Evolutionary conservation across 1,140 invertebrate species (phyloP).

Genomic region (Drosophila ficusphila): DNA sequence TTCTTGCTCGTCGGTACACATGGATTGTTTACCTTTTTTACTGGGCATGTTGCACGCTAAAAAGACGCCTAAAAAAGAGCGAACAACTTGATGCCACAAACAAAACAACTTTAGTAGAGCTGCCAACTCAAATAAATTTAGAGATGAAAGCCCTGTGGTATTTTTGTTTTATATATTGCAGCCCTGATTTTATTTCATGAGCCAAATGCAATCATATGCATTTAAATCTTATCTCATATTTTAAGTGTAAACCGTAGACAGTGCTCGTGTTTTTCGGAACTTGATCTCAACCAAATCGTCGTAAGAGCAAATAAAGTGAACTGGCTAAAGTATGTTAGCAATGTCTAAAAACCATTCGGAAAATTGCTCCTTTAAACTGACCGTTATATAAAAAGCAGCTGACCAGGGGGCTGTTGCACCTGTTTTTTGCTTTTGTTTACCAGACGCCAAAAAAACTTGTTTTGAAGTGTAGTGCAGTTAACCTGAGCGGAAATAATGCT

Average conservation of each 20-base stretch:
- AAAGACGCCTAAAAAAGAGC: not conserved
- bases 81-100: not conserved
- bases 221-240: too few species aligned
- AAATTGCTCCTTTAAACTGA: constrained; percentile 38
- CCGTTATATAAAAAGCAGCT: constrained; percentile 42
- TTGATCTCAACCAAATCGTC: constrained; percentile 22
- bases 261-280: not conserved
- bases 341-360: constrained; percentile 20
- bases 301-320: constrained; percentile 6
- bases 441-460: constrained; percentile 30
- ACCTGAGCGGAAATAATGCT: constrained; percentile 65
- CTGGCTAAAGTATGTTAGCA: constrained; percentile 35
- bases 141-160: not conserved
- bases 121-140: not conserved
- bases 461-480: constrained; percentile 39
- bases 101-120: not conserved
- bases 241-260: not conserved
- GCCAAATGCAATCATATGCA: too few species aligned
- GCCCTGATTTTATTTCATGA: too few species aligned
- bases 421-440: constrained; percentile 31
- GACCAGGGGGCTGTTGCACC: constrained; percentile 27
- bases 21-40: too few species aligned
- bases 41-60: not conserved
- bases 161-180: not conserved
- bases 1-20: not conserved